Percentiles rank a stretch among this genome's conserved stretches.
Conservation (phyloP, 2,797 vertebrate genomes). For the Pempheris klunzingeri region DNA sequence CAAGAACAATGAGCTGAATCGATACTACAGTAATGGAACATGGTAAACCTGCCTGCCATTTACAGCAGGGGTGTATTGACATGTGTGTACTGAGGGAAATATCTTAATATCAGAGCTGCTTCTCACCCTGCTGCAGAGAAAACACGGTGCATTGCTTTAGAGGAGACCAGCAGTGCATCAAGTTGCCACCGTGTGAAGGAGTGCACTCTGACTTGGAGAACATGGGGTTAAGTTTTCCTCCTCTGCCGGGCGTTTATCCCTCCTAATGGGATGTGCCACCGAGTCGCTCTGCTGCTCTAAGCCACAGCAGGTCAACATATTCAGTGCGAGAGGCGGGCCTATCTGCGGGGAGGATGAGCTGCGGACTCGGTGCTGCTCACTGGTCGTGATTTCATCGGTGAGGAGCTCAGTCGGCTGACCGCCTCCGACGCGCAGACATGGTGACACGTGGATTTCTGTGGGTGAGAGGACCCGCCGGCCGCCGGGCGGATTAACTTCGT, state of each 20-base stretch:
- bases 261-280: constrained; percentile 84
- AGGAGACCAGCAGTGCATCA: no score
- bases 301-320: constrained; percentile 79
- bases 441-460: constrained; percentile 72
- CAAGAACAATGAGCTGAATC: not conserved
- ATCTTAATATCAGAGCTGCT: no score
- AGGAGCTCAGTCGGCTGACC: constrained; percentile 28
- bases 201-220: constrained; percentile 41
- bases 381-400: constrained; percentile 51
- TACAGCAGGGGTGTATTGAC: no score
- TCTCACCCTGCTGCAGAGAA: no score
- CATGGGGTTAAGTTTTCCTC: constrained; percentile 81
- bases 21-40: no score
- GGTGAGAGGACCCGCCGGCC: constrained; percentile 26
- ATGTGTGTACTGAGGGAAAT: no score
- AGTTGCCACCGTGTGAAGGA: not conserved
- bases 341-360: constrained; percentile 50
- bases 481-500: constrained; percentile 25
- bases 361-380: constrained; percentile 49
- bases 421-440: constrained; percentile 38
- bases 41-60: no score
- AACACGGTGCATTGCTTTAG: not conserved
- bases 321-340: constrained; percentile 74
- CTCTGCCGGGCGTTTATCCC: constrained; percentile 72
- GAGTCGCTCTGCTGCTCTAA: constrained; percentile 75